Base-by-base conservation (phyloP, 2,888 invertebrate species). In the Nebria brevicollis region DNA sequence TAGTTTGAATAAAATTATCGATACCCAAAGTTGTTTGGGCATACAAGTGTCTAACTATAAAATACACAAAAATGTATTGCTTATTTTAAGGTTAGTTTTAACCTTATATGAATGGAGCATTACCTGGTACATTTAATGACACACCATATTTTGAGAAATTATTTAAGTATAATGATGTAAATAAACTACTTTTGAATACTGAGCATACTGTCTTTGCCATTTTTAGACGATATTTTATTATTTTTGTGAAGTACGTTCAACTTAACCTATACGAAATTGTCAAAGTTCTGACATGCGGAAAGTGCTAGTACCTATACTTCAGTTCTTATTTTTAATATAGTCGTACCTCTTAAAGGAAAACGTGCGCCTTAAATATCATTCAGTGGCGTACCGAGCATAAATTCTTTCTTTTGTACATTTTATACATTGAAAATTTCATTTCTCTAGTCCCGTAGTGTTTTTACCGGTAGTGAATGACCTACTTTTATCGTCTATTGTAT, bases 11-110 rank as follows among this genome's bases (percentile, higher is more conserved):
- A 87, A 93, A 95, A 0, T 89, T 89, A 86, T 93, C 92, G 1
- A 95, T 85, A 0, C 95, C 95, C 75, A 95, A 86, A 0, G 92
- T 89, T 54, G 90, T 84, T 75, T 91, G 90, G 0, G 93, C 88
- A 87, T 92, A 95, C 0, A 95, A 86, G 65, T 89, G 86, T 70
- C 91, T 87, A 13, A 84, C 82, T 83, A 76, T 34, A 82, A 77
- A 66, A 81, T 54, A 81, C 25, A 15, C 70, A 81, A 79, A 72
- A 78, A 82, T 80, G 77, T 77, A 66, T 41, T 25, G 54, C 54
- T 72, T 26, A 41, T 77, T 8, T 65, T 65, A 82, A 20, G 82
- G 20, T 77, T 65, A 66, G 25, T 68, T 66, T 41, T 75, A 70
- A 54, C 54, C 54, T 54, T 8, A 54, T 6, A 54, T 34, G 5